Percentiles rank a stretch among this genome's conserved stretches.
These are phyloP conservation scores for Thumatha senex DNA, from an alignment of 2,888 invertebrate genomes.

Conservation along the genomic window DNA sequence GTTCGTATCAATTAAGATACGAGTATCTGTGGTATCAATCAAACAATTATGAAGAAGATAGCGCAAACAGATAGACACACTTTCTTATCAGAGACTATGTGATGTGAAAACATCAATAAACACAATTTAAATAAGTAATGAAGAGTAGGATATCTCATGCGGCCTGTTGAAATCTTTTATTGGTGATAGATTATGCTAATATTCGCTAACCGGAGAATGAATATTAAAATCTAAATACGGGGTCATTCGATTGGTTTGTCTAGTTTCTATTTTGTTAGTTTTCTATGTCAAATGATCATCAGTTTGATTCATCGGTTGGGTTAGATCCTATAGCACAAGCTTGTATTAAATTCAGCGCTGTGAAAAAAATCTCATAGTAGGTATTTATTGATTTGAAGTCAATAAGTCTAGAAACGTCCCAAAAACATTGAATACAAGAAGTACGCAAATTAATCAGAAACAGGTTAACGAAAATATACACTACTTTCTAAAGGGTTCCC, in stretches of 20 bases:
- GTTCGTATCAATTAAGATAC: no score
- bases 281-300: conserved; percentile 2
- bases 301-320: no score
- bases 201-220: conserved; percentile 6
- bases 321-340: no score
- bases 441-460: no score
- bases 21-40: no score
- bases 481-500: no score
- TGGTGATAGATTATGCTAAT: background rate
- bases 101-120: background rate
- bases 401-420: no score
- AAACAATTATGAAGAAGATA: background rate
- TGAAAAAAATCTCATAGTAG: no score
- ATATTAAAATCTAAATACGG: conserved; percentile 3
- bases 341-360: no score
- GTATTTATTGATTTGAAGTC: no score
- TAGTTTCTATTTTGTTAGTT: conserved; percentile 7
- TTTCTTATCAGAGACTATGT: background rate
- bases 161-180: background rate
- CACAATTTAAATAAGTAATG: background rate
- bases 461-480: no score
- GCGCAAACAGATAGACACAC: background rate
- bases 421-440: no score
- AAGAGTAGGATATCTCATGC: background rate
- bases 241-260: background rate